Evolutionary conservation across 2,113 vertebrate genomes (phyloP), one percentile per base, ranked within the genome.

Genomic region (Brachypteracias leptosomus): DNA sequence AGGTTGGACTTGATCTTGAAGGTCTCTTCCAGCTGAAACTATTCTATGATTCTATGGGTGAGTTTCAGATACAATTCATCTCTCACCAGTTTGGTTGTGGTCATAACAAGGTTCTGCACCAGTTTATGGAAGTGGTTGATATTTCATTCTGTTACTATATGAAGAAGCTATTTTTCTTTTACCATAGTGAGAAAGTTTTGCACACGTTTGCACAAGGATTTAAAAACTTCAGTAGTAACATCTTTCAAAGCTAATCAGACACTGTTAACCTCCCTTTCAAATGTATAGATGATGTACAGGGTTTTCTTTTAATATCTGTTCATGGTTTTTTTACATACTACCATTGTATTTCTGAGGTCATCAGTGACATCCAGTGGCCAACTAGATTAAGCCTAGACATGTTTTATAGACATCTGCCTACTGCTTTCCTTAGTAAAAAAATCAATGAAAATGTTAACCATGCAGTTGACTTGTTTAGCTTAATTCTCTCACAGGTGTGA

Each of bases 311-410:
- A 94, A 79, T 79, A 91, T 51, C 81, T 95, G 78, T 74, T 46
- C 13, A 42, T 40, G 16, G 0, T 3, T 62, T 35, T 85, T 86
- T 70, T 46, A 66, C 31, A 65, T 75, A 76, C 49, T 92, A 51
- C 63, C 71, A 89, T 93, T 96, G 96, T 94, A 77, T 96, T 97
- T 93, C 77, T 96, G 97, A 95, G 94, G 96, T 89, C 80, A 93
- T 97, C 97, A 97, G 97, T 98, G 97, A 97, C 97, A 98, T 97
- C 97, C 97, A 97, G 97, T 97, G 97, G 97, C 95, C 95, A 95
- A 94, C 77, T 72, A 92, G 74, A 91, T 96, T 96, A 95, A 96
- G 79, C 70, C 66, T 97, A 91, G 47, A 67, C 57, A 47, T 42
- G 36, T 78, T 89, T 93, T 79, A 92, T 86, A 96, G 82, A 85